Base-by-base conservation (phyloP, 2,888 invertebrate genomes). In the Cheilosia vernalis region DNA sequence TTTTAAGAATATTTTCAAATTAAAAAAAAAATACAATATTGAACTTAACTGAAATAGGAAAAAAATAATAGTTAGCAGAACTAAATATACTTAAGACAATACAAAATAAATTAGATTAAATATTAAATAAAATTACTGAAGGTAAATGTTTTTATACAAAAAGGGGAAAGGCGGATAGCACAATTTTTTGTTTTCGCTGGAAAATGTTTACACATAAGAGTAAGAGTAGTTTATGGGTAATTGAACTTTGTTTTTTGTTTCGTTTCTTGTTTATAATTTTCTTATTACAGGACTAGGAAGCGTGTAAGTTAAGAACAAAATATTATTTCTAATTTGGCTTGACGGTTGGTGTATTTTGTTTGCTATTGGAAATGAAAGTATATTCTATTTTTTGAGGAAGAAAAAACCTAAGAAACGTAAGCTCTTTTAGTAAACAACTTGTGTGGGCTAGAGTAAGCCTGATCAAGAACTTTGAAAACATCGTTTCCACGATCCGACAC, bases 261-360 rank as follows among this genome's bases (percentile, higher is more conserved):
- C 21, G 9, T 37, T 40, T 30, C 19, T 63, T 49, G 19, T 49
- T 24, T 40, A 3, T 64, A 21, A 64, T 78, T 79, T 64, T 79
- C 69, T 74, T 67, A 79, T 67, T 69, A 69, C 15, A 79, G 81
- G 83, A 79, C 83, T 84, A 84, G 83, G 83, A 84, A 79, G 40
- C 24, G 56, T 58, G 37, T 72, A 69, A 63, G 61, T 55, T 44
- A 53, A 51, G 13, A 24, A 19, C 17, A 47, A 40, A 55, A 53
- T 33, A 9, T 47, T 37, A 13, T 37, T 10, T 10, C 3, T 33
- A 33, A 42, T 42, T 27, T 42, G 5, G 15, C 27, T 9, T 44
- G 30, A 19, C 21, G 63, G 33, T 47, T 44, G 9, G 5, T 17
- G 10, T 10, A 37, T 27, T 33, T 33, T 33, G 9, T 2, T 33